These are phyloP conservation scores for Marmota flaviventris DNA, from an alignment of 2,113 vertebrate genomes.

Conservation along the genomic window DNA sequence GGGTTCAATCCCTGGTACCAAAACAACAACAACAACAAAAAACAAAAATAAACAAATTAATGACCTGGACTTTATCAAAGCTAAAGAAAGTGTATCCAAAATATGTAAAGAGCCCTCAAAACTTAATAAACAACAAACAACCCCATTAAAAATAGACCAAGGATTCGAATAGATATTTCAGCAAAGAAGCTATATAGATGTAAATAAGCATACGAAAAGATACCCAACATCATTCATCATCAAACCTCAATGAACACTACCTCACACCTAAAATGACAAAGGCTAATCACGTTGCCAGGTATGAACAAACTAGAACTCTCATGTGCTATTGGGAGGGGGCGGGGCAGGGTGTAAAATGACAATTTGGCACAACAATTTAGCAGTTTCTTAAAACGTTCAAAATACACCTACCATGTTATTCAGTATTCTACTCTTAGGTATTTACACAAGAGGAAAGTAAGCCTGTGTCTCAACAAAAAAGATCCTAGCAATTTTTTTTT, in stretches of 20 bases:
- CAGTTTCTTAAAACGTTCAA: conserved; percentile 11
- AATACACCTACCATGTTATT: background rate
- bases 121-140: background rate
- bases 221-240: background rate
- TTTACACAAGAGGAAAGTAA: background rate
- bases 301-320: background rate
- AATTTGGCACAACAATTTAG: background rate
- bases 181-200: background rate
- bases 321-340: background rate
- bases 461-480: background rate
- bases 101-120: background rate
- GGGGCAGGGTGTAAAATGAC: background rate
- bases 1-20: too few species aligned
- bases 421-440: background rate
- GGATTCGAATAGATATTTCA: background rate
- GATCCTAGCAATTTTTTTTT: background rate
- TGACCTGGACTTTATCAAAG: too few species aligned
- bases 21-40: too few species aligned
- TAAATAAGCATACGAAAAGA: conserved; percentile 3
- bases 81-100: background rate
- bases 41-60: background rate
- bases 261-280: background rate
- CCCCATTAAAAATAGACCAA: conserved; percentile 7
- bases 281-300: background rate
- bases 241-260: background rate